Percentiles rank a stretch among this genome's conserved stretches.
Conservation (phyloP, 1,140 invertebrate species). For the Tetraneura akinire region DNA sequence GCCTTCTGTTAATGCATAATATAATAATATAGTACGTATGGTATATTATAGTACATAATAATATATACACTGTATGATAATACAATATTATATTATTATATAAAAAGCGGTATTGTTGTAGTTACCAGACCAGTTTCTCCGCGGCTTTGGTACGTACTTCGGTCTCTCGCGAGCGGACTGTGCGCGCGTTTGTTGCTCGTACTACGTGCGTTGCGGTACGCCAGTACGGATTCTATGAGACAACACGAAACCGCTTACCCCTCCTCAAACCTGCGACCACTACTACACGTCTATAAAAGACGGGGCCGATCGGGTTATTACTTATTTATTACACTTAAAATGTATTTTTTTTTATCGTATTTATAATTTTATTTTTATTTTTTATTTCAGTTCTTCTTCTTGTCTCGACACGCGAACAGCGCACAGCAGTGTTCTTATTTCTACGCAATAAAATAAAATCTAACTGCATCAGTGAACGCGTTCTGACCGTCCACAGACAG, state of each 20-base stretch:
- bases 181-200: not conserved
- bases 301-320: not conserved
- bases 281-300: too few species aligned
- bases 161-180: not conserved
- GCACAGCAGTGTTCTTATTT: not conserved
- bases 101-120: conserved; percentile 51
- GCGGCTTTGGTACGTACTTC: too few species aligned
- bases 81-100: conserved; percentile 7
- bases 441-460: too few species aligned
- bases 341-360: not conserved
- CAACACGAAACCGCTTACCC: conserved; percentile 9
- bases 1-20: not conserved
- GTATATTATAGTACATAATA: not conserved
- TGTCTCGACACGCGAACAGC: too few species aligned
- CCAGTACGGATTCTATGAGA: conserved; percentile 6
- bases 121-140: conserved; percentile 44
- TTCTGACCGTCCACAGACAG: too few species aligned
- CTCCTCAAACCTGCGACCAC: not conserved
- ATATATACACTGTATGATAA: not conserved
- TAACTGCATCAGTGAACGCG: too few species aligned
- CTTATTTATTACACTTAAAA: not conserved
- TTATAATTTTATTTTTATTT: not conserved
- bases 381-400: not conserved
- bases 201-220: not conserved
- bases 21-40: too few species aligned